Evolutionary conservation across 2,113 vertebrate species (phyloP).

Genomic region (Odocoileus virginianus): DNA sequence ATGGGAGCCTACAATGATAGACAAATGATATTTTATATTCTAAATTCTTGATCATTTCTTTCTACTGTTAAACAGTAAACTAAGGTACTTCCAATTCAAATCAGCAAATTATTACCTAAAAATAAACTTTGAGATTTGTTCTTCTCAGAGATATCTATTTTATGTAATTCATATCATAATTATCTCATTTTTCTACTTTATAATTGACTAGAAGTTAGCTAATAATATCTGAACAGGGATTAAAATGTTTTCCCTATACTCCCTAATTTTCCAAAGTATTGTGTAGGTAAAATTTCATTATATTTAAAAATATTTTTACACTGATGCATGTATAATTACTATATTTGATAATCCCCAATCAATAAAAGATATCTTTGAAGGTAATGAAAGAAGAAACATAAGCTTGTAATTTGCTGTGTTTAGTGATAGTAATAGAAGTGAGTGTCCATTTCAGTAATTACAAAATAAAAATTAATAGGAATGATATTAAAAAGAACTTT

Average conservation of each 20-base stretch:
- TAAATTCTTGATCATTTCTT: not conserved
- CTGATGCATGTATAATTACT: not conserved
- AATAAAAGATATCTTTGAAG: not conserved
- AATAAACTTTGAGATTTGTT: not conserved
- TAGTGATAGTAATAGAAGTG: not conserved
- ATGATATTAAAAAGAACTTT: not conserved
- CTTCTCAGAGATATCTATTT: not conserved
- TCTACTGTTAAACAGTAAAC: not conserved
- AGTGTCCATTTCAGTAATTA: not conserved
- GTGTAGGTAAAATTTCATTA: not conserved
- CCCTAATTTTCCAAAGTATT: not conserved
- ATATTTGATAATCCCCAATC: not conserved
- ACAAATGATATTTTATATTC: not conserved
- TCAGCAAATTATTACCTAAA: not conserved
- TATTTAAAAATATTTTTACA: not conserved
- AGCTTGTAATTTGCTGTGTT: not conserved
- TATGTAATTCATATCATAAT: not conserved
- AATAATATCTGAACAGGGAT: not conserved
- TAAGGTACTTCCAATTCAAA: not conserved
- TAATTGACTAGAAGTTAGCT: not conserved
- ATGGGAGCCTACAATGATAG: not conserved
- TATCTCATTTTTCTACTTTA: not conserved
- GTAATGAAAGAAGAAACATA: not conserved
- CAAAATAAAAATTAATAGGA: not conserved
- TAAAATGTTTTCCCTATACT: not conserved